A percentile compares a stretch with the other conserved stretches of the same genome.
Conservation (phyloP, 1,140 invertebrate genomes). For the Agrypnia vestita region DNA sequence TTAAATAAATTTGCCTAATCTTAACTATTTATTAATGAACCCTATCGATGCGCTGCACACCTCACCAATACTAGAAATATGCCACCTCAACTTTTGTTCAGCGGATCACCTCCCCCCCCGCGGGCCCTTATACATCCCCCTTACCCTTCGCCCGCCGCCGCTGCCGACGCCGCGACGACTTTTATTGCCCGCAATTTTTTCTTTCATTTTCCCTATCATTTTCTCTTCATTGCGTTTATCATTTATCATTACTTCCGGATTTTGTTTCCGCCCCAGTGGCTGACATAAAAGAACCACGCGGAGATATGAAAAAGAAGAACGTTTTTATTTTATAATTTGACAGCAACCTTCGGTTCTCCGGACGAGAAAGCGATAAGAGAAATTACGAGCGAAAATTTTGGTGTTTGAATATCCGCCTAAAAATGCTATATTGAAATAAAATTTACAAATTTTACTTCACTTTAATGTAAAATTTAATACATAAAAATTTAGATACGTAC, state of each 20-base stretch:
- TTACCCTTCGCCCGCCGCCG: background rate
- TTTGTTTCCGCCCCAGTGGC: conserved; percentile 14
- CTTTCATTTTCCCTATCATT: conserved; percentile 28
- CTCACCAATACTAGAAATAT: too few relatives aligned
- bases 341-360: background rate
- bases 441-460: too few relatives aligned
- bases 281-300: background rate
- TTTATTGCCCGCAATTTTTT: background rate
- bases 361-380: background rate
- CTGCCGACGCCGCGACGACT: background rate
- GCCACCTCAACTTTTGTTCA: too few relatives aligned
- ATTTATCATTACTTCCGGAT: conserved; percentile 42
- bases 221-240: conserved; percentile 35
- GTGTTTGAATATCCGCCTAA: too few relatives aligned
- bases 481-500: too few relatives aligned
- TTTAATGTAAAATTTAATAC: too few relatives aligned
- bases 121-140: background rate
- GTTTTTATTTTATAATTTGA: conserved; percentile 33
- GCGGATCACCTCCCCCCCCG: too few relatives aligned
- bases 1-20: too few relatives aligned
- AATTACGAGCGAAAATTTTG: too few relatives aligned
- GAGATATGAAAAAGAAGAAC: conserved; percentile 16
- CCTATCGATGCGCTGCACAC: too few relatives aligned
- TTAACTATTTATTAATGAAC: too few relatives aligned
- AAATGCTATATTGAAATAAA: too few relatives aligned